Base-by-base conservation (phyloP, 2,888 invertebrate species). In the Parnassius smintheus region DNA sequence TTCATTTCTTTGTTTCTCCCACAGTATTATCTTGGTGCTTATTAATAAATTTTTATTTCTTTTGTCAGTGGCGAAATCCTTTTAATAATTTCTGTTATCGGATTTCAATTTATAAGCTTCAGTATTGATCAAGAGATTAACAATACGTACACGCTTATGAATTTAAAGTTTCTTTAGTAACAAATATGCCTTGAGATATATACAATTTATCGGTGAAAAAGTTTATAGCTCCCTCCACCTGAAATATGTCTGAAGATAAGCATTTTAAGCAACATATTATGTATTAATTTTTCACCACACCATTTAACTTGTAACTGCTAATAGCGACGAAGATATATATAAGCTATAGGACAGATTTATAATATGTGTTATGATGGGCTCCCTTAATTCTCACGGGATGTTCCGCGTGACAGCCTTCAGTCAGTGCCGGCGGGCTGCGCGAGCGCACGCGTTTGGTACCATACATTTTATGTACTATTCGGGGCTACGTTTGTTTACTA, bases 341-440 rank as follows among this genome's bases (percentile, higher is more conserved):
- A 35, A 35, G 35, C 35, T 35, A 35, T 7, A 35, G 35, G 35
- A 35, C 35, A 35, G 35, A 35, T 35, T 35, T 46, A 46, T 10
- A 11, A 69, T 71, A 70, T 70, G 60, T 54, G 55, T 57, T 53
- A 61, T 46, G 48, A 55, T 53, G 49, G 58, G 65, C 76, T 83
- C 80, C 79, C 81, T 80, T 81, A 81, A 81, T 78, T 75, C 71
- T 77, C 70, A 72, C 76, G 79, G 82, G 86, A 86, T 81, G 83
- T 77, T 83, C 82, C 78, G 82, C 80, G 75, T 83, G 83, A 82
- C 85, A 88, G 85, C 82, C 86, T 88, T 85, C 88, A 91, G 91
- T 91, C 80, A 85, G 81, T 78, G 83, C 79, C 81, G 80, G 87
- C 77, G 63, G 79, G 80, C 80, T 68, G 86, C 90, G 90, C 90